Conservation (phyloP, 1,140 invertebrate species). For the Nasonia giraulti region DNA sequence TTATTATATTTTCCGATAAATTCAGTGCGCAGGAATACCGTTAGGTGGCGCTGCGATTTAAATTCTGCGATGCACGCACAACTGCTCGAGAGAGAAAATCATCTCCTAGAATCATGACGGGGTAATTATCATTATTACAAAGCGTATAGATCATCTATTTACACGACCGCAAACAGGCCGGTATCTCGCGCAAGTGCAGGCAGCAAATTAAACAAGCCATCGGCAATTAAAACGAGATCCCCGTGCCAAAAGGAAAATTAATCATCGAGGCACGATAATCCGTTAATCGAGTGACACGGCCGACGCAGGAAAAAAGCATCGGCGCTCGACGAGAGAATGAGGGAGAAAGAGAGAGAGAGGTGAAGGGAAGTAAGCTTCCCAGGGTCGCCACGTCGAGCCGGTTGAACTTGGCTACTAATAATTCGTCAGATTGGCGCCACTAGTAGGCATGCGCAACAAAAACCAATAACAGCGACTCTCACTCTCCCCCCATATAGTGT, state of each 20-base stretch:
- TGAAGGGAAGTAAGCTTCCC: constrained; percentile 27
- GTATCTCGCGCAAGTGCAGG: background rate
- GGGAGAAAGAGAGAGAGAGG: background rate
- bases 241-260: background rate
- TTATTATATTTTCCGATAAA: no score
- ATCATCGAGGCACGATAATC: background rate
- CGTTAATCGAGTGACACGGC: constrained; percentile 10
- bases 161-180: background rate
- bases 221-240: background rate
- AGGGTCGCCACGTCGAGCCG: constrained; percentile 41
- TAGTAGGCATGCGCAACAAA: constrained; percentile 70
- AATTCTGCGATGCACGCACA: no score
- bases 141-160: no score
- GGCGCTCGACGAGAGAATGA: background rate
- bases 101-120: no score
- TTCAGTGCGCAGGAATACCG: no score
- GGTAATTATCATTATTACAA: no score
- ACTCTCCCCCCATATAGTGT: background rate
- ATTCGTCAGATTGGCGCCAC: constrained; percentile 71
- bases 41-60: no score
- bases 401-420: constrained; percentile 70
- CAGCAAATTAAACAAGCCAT: background rate
- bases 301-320: background rate
- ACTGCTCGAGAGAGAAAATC: no score
- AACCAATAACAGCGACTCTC: constrained; percentile 69